Base-by-base conservation (phyloP, 2,888 invertebrate genomes). In the Melieria omissa region DNA sequence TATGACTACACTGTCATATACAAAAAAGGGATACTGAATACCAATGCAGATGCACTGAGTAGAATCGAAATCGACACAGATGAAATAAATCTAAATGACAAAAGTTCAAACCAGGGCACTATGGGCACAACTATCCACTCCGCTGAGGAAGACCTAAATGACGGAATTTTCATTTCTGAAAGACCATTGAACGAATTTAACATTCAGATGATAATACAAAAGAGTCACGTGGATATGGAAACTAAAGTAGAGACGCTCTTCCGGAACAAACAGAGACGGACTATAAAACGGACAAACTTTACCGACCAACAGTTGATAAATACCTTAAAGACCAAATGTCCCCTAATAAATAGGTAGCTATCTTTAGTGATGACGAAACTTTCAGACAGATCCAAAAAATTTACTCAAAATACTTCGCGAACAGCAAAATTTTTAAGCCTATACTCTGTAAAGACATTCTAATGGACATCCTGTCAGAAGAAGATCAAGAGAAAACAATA, bases 381-480 rank as follows among this genome's bases (percentile, higher is more conserved):
- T 62, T 62, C 46, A 12, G 41, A 62, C n/a, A 45, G 5, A 9
- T 62, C 8, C 62, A 62, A 47, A 45, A 14, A 12, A 45, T 14
- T n/a, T 62, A 62, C 47, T 62, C 45, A 44, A 62, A 62, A 62
- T 44, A 62, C 44, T 62, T 62, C 16, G 62, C 42, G 4, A 41
- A 62, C 9, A 45, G 12, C 4, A 62, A 62, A 44, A 12, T 62
- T 42, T 62, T 29, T 16, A 29, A 44, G 5, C 10, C 44, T 10
- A 10, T 62, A 10, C 41, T 10, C 7, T 62, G 62, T 16, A 57
- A 7, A 57, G n/a, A 6, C 7, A 57, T 10, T 6, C 7, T 57
- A 16, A 16, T 14, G 9, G 57, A 57, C 14, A 57, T 57, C 16
- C 7, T 8, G 41, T 10, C 12, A 29, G 4, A 10, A 10, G 58